These are phyloP conservation scores for Ianthella basta DNA, from an alignment of 37 sponge, comb jelly and placozoan genomes.

Conservation along the genomic window DNA sequence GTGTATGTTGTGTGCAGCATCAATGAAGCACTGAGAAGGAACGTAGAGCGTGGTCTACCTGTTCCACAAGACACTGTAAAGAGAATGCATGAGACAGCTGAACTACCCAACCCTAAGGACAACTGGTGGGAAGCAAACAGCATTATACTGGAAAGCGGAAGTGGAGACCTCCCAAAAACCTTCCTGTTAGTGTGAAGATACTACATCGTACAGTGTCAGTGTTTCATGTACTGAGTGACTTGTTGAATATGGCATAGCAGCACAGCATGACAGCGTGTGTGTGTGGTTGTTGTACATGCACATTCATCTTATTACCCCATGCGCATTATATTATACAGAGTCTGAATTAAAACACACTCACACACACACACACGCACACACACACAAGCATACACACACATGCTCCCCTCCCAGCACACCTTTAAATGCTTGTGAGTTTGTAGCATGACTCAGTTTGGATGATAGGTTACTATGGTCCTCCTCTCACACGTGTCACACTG, in stretches of 20 bases:
- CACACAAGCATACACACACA: no score
- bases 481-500: no score
- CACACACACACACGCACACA: no score
- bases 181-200: conserved; percentile 18
- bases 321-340: no score
- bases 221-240: not conserved
- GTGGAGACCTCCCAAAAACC: not conserved
- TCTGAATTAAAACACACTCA: no score
- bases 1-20: conserved; percentile 54
- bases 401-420: no score
- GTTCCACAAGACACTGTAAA: conserved; percentile 62
- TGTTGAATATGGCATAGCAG: not conserved
- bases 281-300: no score
- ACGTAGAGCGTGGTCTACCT: conserved; percentile 46
- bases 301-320: no score
- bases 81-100: conserved; percentile 51
- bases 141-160: conserved; percentile 24
- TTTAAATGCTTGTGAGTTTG: no score
- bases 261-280: no score
- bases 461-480: no score
- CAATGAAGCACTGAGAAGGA: conserved; percentile 53
- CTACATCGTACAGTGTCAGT: not conserved
- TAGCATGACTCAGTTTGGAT: no score
- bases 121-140: conserved; percentile 65
- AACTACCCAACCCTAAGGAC: conserved; percentile 57